phyloP scores from a whole-genome alignment of 2,113 vertebrate species.

The Mus musculus region GRCm39 chr4:50087501-50088000 shows the following conservation, averaged over 20 bases:
- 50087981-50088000: conserved; percentile 41
- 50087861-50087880: conserved; percentile 35
- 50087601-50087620: background rate
- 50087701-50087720: background rate
- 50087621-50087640: background rate
- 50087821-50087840: conserved; percentile 38
- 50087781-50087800: background rate
- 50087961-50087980: conserved; percentile 73
- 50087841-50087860: background rate
- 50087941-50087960: conserved; percentile 64
- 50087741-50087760: background rate
- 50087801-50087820: background rate
- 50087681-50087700: background rate
- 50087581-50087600: conserved; percentile 38
- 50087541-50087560: background rate
- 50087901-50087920: conserved; percentile 39
- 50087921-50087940: conserved; percentile 53
- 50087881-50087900: conserved; percentile 23
- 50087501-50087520: background rate
- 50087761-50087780: conserved; percentile 24
- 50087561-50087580: background rate
- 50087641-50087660: background rate
- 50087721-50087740: background rate
- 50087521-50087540: background rate
- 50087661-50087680: background rate